phyloP scores from a whole-genome alignment of 2,888 invertebrate species.

The Thera britannica region DNA sequence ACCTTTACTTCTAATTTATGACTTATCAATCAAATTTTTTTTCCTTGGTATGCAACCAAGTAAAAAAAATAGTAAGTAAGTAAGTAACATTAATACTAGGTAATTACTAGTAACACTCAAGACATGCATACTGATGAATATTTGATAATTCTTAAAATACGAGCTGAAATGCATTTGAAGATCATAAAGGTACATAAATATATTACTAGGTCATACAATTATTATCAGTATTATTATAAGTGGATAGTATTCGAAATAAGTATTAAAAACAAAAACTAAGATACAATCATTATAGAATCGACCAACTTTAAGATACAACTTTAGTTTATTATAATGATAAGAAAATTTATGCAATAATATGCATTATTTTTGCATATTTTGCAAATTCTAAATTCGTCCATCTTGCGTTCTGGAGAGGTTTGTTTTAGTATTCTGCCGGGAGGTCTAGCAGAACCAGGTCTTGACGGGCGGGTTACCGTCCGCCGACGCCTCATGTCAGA shows the following conservation, averaged over 20 bases:
- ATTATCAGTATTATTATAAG: neutral
- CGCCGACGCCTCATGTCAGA: conserved; percentile 72
- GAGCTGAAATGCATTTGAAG: neutral
- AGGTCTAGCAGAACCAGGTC: conserved; percentile 77
- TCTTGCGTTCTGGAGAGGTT: conserved; percentile 33
- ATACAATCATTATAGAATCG: neutral
- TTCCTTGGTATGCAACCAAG: no score
- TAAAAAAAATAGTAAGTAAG: no score
- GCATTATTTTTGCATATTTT: neutral
- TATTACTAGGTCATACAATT: neutral
- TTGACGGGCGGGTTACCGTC: conserved; percentile 73
- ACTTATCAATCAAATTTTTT: no score
- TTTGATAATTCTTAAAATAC: neutral
- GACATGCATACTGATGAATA: neutral
- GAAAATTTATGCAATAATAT: neutral
- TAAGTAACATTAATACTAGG: no score
- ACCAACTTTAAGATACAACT: neutral
- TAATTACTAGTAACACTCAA: neutral
- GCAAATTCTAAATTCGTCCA: conserved; percentile 27
- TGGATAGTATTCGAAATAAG: no score
- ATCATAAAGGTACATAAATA: neutral
- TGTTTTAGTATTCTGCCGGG: conserved; percentile 20
- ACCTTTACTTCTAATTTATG: no score
- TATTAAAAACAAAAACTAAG: neutral
- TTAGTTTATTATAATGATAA: neutral